Conservation (phyloP, 1,140 invertebrate species). For the Drosophila pandora region DNA sequence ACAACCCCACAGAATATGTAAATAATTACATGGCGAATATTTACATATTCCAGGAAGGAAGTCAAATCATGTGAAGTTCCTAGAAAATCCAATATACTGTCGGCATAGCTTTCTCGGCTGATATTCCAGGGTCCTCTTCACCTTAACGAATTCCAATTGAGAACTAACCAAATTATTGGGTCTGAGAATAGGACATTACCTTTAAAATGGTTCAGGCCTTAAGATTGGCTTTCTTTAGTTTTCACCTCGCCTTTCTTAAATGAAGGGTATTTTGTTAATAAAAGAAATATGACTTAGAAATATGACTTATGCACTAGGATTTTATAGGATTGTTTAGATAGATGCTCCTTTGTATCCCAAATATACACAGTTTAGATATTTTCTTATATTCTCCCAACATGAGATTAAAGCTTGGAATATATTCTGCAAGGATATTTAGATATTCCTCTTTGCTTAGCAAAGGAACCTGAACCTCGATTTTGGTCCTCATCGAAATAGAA, state of each 20-base stretch:
- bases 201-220: background rate
- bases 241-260: background rate
- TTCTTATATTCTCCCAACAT: background rate
- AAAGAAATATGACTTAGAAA: background rate
- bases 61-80: slow-evolving; percentile 28
- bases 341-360: too few species aligned
- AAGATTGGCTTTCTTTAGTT: background rate
- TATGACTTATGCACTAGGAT: too few species aligned
- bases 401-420: background rate
- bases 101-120: slow-evolving; percentile 3
- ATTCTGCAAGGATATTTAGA: background rate
- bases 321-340: too few species aligned
- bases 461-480: slow-evolving; percentile 6
- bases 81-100: slow-evolving; percentile 9
- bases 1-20: slow-evolving; percentile 38
- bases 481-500: slow-evolving; percentile 9
- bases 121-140: slow-evolving; percentile 2
- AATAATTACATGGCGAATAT: slow-evolving; percentile 41
- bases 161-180: slow-evolving; percentile 5
- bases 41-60: slow-evolving; percentile 28
- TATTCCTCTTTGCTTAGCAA: background rate
- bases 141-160: background rate
- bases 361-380: too few species aligned
- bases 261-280: background rate
- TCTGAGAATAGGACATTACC: slow-evolving; percentile 1